Percentiles rank a stretch among this genome's conserved stretches.
These are phyloP conservation scores for Xestobium rufovillosum DNA, from an alignment of 2,888 invertebrate genomes.

Conservation along the genomic window DNA sequence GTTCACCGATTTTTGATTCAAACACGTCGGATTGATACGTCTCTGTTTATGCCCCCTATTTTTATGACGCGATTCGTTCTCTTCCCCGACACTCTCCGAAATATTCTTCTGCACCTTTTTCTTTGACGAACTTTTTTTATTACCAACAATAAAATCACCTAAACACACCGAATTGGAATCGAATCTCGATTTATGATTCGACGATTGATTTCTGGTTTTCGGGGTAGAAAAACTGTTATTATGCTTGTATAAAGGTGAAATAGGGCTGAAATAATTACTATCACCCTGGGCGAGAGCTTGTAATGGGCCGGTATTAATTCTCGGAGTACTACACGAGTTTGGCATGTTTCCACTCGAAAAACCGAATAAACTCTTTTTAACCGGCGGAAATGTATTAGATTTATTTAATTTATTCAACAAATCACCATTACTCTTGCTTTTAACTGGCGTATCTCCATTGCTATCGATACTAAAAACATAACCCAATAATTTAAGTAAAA, in stretches of 20 bases:
- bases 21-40: slow-evolving; percentile 49
- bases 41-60: no score
- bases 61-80: no score
- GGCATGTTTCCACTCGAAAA: neutral
- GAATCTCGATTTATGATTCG: slow-evolving; percentile 11
- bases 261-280: slow-evolving; percentile 26
- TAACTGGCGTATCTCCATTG: neutral
- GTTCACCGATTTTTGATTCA: slow-evolving; percentile 29
- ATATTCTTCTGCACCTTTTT: slow-evolving; percentile 25
- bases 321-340: slow-evolving; percentile 2
- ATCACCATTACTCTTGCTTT: neutral
- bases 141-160: slow-evolving; percentile 36
- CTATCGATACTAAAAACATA: neutral
- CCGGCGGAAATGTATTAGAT: neutral
- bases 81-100: slow-evolving; percentile 9
- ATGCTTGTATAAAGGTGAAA: slow-evolving; percentile 32
- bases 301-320: no score
- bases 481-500: neutral
- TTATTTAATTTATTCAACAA: slow-evolving; percentile 1
- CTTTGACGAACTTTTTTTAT: slow-evolving; percentile 24
- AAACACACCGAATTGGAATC: slow-evolving; percentile 31
- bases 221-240: slow-evolving; percentile 23
- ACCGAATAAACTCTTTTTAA: no score
- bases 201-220: slow-evolving; percentile 16
- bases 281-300: no score